Conservation (phyloP, 2,888 invertebrate genomes). For the Patella depressa region DNA sequence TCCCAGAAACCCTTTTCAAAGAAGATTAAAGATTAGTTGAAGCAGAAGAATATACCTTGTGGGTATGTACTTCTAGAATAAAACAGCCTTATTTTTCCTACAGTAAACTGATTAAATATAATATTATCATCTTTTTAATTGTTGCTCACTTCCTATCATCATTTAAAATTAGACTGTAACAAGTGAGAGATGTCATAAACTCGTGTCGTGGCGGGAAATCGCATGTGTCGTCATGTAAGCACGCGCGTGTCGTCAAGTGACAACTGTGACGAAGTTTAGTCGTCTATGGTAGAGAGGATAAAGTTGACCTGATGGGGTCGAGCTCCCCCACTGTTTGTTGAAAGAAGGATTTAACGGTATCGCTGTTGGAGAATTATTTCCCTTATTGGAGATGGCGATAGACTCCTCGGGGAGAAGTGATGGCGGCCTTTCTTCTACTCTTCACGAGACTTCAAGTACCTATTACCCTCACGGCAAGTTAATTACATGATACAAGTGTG, state of each 20-base stretch:
- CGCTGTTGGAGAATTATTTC: constrained; percentile 7
- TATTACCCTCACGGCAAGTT: constrained; percentile 2
- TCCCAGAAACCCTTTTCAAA: no score
- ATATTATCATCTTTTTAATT: no score
- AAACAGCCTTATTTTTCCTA: no score
- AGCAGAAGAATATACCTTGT: no score
- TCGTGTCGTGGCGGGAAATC: background rate
- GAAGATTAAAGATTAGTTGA: no score
- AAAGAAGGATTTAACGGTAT: constrained; percentile 1
- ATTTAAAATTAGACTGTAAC: no score
- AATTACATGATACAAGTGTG: background rate
- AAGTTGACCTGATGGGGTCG: constrained; percentile 7
- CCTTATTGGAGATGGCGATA: background rate
- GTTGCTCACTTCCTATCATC: no score
- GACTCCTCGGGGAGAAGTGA: background rate
- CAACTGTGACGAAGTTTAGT: background rate
- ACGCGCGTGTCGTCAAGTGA: constrained; percentile 10
- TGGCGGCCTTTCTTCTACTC: background rate
- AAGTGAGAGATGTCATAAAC: no score
- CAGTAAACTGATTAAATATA: no score
- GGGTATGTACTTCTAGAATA: no score
- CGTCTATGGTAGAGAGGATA: background rate
- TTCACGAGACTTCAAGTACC: constrained; percentile 7
- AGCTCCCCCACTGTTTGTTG: background rate
- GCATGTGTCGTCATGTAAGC: background rate